phyloP scores from a whole-genome alignment of 2,113 vertebrate species.

The Machaerirhynchus nigripectus region DNA sequence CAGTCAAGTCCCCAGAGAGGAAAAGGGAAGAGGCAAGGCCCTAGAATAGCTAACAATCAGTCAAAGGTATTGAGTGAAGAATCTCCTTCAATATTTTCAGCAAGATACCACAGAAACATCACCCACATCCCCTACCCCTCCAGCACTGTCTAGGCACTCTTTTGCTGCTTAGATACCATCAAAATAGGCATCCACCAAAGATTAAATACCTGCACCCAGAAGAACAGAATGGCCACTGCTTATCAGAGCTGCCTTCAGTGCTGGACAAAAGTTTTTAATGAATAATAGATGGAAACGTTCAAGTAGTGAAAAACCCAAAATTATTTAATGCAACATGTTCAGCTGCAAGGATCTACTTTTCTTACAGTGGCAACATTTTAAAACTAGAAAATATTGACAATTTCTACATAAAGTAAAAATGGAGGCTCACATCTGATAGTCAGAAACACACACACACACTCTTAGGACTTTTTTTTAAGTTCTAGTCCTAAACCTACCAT shows the following conservation, averaged over 20 bases:
- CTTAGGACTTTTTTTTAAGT: not conserved
- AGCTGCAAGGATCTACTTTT: not conserved
- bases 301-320: not conserved
- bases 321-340: not conserved
- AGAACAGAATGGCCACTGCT: not conserved
- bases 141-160: fast-evolving
- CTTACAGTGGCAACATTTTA: not conserved
- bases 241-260: not conserved
- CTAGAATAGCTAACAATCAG: not conserved
- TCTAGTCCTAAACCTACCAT: not conserved
- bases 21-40: not conserved
- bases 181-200: not conserved
- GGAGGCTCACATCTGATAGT: not conserved
- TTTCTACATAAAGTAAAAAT: not conserved
- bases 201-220: not conserved
- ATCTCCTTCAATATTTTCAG: not conserved
- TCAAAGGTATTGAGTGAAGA: not conserved
- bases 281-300: not conserved
- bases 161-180: not conserved
- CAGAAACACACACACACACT: not conserved
- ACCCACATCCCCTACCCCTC: fast-evolving
- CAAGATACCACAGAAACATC: not conserved
- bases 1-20: not conserved
- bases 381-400: not conserved
- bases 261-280: not conserved